phyloP scores from a whole-genome alignment of 2,113 vertebrate genomes.

The Tricholaema leucomelas region DNA sequence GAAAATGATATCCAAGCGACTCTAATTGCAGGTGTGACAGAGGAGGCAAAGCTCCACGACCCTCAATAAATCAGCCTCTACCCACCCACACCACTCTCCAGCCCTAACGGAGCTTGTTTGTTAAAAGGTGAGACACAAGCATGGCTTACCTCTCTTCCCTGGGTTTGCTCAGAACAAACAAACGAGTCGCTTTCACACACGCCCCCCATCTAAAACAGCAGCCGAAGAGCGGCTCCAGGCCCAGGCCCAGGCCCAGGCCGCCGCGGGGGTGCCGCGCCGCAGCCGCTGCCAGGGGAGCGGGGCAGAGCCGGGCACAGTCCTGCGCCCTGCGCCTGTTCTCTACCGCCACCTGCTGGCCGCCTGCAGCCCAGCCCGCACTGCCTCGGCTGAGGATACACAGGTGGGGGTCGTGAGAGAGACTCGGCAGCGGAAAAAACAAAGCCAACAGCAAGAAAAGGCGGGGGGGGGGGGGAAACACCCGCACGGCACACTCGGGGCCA shows the following conservation, averaged over 20 bases:
- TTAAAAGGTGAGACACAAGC: rapidly evolving
- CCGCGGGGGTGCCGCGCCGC: background rate
- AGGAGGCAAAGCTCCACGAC: background rate
- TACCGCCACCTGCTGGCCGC: background rate
- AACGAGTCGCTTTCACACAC: rapidly evolving
- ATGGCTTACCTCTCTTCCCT: background rate
- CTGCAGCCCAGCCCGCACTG: background rate
- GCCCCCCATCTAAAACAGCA: rapidly evolving
- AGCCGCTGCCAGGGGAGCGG: background rate
- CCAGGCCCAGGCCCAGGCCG: background rate
- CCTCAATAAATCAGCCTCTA: background rate
- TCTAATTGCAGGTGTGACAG: background rate
- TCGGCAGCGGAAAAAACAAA: rapidly evolving
- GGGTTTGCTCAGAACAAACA: too few relatives aligned
- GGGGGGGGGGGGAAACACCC: too few relatives aligned
- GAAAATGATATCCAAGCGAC: background rate
- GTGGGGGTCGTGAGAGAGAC: background rate
- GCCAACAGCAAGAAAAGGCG: too few relatives aligned
- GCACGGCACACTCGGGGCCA: too few relatives aligned
- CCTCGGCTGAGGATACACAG: too few relatives aligned
- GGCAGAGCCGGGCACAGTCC: background rate
- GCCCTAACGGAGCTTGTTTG: rapidly evolving
- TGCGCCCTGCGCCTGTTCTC: background rate
- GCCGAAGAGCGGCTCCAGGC: too few relatives aligned
- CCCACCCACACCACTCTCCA: rapidly evolving